These are phyloP conservation scores for Stomatorhinus walkeri DNA, from an alignment of 2,797 vertebrate genomes.

Conservation along the genomic window DNA sequence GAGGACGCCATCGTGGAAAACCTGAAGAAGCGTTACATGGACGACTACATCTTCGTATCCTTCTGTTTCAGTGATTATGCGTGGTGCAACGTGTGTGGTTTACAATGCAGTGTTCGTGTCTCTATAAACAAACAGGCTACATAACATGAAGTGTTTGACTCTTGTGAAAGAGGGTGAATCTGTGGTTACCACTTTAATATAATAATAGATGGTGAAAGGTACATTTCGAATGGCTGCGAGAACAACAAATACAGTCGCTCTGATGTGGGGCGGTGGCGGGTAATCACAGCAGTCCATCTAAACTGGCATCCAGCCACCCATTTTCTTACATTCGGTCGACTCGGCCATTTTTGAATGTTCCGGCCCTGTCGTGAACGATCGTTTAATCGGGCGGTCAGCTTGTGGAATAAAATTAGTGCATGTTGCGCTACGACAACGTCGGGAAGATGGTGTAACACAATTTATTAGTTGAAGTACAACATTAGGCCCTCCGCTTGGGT, in stretches of 20 bases:
- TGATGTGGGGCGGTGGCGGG: background rate
- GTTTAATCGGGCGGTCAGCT: background rate
- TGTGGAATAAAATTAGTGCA: background rate
- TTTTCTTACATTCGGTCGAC: background rate
- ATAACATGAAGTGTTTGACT: background rate
- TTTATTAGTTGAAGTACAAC: background rate
- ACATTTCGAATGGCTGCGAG: background rate
- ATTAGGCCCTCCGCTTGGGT: background rate
- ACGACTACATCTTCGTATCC: constrained; percentile 98
- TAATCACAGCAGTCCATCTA: background rate
- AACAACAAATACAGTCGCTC: background rate
- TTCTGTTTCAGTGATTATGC: constrained; percentile 15
- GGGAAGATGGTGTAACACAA: background rate
- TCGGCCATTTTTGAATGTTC: background rate
- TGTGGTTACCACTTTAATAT: background rate
- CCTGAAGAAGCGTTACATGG: constrained; percentile 91
- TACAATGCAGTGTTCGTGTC: background rate
- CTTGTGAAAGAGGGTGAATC: background rate
- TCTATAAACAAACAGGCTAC: background rate
- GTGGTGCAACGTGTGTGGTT: background rate
- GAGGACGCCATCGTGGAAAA: constrained; percentile 93
- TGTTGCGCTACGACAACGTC: too few species aligned
- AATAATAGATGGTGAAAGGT: background rate
- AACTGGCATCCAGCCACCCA: background rate
- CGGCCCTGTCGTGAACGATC: background rate